Percentiles rank a stretch among this genome's conserved stretches.
These are phyloP conservation scores for Chelmon rostratus DNA, from an alignment of 2,797 vertebrate genomes.

Conservation along the genomic window DNA sequence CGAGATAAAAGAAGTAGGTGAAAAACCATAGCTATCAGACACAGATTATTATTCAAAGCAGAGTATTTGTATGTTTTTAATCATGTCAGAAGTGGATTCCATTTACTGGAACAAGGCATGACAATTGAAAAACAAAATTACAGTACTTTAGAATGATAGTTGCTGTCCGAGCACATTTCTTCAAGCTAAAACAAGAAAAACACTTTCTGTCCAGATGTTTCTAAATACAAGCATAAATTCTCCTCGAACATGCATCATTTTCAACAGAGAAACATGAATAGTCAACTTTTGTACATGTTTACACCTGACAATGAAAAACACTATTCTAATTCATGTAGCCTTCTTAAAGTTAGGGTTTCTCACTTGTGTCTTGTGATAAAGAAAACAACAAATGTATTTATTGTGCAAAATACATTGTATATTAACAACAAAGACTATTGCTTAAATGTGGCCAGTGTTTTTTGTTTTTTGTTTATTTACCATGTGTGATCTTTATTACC, in stretches of 20 bases:
- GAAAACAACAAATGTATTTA: neutral
- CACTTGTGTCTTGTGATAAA: too few species aligned
- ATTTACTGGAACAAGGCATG: neutral
- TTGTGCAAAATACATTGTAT: neutral
- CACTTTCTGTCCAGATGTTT: neutral
- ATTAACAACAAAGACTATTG: neutral
- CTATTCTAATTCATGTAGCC: neutral
- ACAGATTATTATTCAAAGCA: neutral
- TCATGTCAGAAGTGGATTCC: neutral
- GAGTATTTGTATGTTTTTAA: neutral
- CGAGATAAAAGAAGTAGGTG: neutral
- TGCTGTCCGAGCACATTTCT: neutral
- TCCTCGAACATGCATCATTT: neutral
- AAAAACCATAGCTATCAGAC: neutral
- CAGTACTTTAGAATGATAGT: neutral
- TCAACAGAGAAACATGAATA: neutral
- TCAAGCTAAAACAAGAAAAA: neutral
- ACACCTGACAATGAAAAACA: neutral
- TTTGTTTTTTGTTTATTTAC: too few species aligned
- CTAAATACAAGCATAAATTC: neutral
- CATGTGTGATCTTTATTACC: neutral
- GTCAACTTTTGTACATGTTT: neutral
- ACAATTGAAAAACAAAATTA: neutral
- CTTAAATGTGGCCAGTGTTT: neutral
- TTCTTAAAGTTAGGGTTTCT: too few species aligned